Evolutionary conservation across 2,113 vertebrate species (phyloP).

Genomic region (Scomber colias): DNA sequence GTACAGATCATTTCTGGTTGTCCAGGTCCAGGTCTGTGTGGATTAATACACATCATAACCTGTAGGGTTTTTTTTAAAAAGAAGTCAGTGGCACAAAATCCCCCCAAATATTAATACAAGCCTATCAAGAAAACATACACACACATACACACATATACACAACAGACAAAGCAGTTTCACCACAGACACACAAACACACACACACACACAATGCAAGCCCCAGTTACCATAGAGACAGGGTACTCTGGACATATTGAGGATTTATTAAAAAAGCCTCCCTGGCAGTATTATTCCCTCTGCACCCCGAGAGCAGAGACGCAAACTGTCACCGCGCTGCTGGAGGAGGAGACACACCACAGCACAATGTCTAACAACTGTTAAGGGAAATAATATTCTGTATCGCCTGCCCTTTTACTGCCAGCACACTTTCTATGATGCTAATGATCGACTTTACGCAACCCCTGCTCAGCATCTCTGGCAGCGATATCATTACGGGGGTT

Average conservation of each 20-base stretch:
- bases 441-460: conserved; percentile 21
- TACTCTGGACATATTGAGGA: conserved; percentile 75
- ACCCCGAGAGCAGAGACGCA: conserved; percentile 57
- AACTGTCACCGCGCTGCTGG: conserved; percentile 58
- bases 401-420: background rate
- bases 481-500: conserved; percentile 17
- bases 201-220: conserved; percentile 34
- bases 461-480: conserved; percentile 11
- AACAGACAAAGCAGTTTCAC: conserved; percentile 55
- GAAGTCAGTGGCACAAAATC: conserved; percentile 1
- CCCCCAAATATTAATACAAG: background rate
- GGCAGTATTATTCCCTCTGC: conserved; percentile 68
- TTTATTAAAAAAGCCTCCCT: conserved; percentile 78
- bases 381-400: conserved; percentile 5
- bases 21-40: background rate
- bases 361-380: conserved; percentile 19
- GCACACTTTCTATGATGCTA: conserved; percentile 36
- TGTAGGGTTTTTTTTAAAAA: background rate
- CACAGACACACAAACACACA: conserved; percentile 47
- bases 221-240: conserved; percentile 85
- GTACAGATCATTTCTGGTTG: background rate
- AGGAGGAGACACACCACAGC: conserved; percentile 28
- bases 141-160: conserved; percentile 9
- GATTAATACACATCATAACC: background rate
- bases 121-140: conserved; percentile 47